Evolutionary conservation across 2,888 invertebrate species (phyloP).

Genomic region (Xylota sylvarum): DNA sequence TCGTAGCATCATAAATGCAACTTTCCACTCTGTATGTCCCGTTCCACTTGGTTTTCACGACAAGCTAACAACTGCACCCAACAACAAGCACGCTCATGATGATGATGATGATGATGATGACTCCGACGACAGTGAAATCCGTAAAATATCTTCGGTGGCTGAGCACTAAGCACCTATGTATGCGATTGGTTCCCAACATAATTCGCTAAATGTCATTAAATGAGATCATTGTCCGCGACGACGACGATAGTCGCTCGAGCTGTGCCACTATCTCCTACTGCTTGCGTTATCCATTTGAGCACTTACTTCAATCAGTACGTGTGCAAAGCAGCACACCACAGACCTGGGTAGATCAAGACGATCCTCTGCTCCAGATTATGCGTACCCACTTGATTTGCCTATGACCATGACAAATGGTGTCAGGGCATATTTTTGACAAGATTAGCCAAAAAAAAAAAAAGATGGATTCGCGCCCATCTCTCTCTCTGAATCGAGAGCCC

Average conservation of each 20-base stretch:
- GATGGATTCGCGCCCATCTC: constrained; percentile 54
- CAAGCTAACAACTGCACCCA: constrained; percentile 37
- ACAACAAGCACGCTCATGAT: constrained; percentile 7
- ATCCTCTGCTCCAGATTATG: constrained; percentile 70
- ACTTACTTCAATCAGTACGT: constrained; percentile 55
- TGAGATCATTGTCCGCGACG: constrained; percentile 76
- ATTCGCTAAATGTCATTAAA: constrained; percentile 77
- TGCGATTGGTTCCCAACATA: constrained; percentile 74
- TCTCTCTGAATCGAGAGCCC: constrained; percentile 15
- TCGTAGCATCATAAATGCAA: constrained; percentile 45
- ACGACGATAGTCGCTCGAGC: constrained; percentile 56
- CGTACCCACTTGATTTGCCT: constrained; percentile 72
- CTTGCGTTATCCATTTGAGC: constrained; percentile 30
- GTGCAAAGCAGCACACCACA: too few species aligned
- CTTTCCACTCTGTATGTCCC: constrained; percentile 65
- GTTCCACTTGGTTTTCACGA: constrained; percentile 66
- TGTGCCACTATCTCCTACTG: constrained; percentile 31
- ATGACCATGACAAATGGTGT: constrained; percentile 70
- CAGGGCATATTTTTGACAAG: constrained; percentile 71
- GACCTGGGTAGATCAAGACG: constrained; percentile 37
- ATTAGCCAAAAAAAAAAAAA: constrained; percentile 60
- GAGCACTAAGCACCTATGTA: constrained; percentile 71
- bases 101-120: constrained; percentile 23
- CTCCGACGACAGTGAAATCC: constrained; percentile 68
- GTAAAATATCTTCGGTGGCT: constrained; percentile 69